A percentile compares a stretch with the other conserved stretches of the same genome.
These are phyloP conservation scores for Uropsilus gracilis DNA, from an alignment of 2,113 vertebrate genomes.

Conservation along the genomic window DNA sequence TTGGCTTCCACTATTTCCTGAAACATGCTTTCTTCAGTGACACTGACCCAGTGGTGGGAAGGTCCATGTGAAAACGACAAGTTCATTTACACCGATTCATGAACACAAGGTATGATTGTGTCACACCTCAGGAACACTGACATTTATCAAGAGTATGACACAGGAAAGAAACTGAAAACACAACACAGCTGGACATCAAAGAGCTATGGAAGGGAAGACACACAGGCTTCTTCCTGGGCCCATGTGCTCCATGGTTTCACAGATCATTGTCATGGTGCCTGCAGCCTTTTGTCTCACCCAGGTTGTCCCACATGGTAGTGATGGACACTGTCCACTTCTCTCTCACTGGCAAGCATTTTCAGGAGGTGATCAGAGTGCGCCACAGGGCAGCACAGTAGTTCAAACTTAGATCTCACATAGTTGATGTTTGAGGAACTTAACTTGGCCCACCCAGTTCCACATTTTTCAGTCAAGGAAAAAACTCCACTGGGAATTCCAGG, in stretches of 20 bases:
- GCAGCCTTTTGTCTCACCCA: no score
- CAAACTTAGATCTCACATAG: background rate
- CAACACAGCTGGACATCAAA: no score
- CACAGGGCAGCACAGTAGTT: background rate
- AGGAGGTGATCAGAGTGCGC: background rate
- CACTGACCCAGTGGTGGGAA: no score
- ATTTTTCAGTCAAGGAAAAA: background rate
- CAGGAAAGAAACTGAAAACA: no score
- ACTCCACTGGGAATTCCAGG: background rate
- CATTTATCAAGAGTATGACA: background rate
- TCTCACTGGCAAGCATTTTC: background rate
- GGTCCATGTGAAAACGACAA: background rate
- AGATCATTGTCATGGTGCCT: no score
- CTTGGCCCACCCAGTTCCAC: background rate
- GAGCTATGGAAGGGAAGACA: no score
- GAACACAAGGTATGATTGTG: background rate
- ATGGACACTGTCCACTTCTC: background rate
- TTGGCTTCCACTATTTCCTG: no score
- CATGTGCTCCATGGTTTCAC: no score
- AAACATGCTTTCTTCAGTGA: no score
- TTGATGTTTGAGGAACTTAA: background rate
- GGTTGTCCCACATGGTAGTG: no score
- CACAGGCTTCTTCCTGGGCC: no score
- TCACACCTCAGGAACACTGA: background rate
- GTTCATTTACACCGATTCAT: background rate